Evolutionary conservation across 2,888 invertebrate genomes (phyloP).

Genomic region (Drosophila picticornis): DNA sequence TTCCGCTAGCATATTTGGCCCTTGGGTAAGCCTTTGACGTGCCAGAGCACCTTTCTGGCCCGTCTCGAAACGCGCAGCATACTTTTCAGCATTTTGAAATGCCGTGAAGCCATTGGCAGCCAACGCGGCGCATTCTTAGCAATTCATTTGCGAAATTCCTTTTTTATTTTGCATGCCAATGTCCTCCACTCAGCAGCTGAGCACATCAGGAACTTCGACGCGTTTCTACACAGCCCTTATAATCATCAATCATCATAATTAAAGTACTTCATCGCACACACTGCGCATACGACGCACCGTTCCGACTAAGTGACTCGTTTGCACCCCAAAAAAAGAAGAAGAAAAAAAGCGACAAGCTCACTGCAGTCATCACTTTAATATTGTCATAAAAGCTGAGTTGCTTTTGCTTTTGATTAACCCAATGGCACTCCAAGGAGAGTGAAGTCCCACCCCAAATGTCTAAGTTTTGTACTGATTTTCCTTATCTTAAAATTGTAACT

Average conservation of each 20-base stretch:
- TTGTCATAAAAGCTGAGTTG: conserved; percentile 57
- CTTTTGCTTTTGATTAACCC: conserved; percentile 31
- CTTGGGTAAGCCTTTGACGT: conserved; percentile 66
- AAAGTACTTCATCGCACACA: conserved; percentile 58
- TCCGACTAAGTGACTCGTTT: conserved; percentile 61
- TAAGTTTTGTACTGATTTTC: background rate
- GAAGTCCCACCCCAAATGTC: conserved; percentile 3
- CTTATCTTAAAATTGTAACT: conserved; percentile 26
- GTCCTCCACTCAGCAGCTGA: conserved; percentile 4
- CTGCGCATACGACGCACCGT: conserved; percentile 50
- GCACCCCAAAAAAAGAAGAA: conserved; percentile 46
- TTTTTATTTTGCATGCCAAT: conserved; percentile 68
- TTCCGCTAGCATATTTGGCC: conserved; percentile 65
- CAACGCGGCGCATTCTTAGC: conserved; percentile 66
- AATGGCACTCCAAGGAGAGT: background rate
- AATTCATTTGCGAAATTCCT: conserved; percentile 74
- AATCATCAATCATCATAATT: conserved; percentile 81
- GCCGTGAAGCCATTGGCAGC: conserved; percentile 49
- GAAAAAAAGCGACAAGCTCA: conserved; percentile 50
- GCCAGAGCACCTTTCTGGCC: conserved; percentile 22
- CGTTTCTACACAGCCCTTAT: conserved; percentile 28
- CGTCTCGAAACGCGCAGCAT: conserved; percentile 40
- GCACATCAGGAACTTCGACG: conserved; percentile 14
- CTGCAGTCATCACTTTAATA: conserved; percentile 63
- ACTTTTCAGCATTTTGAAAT: conserved; percentile 55